A percentile compares a stretch with the other conserved stretches of the same genome.
These are phyloP conservation scores for Ferdinandea cuprea DNA, from an alignment of 2,888 invertebrate species.

Conservation along the genomic window DNA sequence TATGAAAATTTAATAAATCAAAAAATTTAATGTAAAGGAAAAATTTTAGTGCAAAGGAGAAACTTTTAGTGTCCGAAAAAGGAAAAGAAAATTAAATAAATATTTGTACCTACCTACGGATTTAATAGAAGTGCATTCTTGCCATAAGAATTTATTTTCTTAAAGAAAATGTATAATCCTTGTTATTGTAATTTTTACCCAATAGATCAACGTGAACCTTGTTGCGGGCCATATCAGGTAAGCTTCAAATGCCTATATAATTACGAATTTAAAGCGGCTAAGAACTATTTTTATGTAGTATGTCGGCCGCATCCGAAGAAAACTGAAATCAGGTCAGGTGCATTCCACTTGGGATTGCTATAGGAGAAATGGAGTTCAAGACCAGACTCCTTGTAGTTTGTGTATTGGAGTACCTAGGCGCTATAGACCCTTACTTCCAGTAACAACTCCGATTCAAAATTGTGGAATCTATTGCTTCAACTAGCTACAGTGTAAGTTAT, in stretches of 20 bases:
- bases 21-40: too few species aligned
- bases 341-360: constrained; percentile 56
- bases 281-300: constrained; percentile 1
- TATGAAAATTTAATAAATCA: too few species aligned
- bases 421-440: constrained; percentile 22
- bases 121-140: too few species aligned
- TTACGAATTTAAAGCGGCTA: background rate
- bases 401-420: constrained; percentile 36
- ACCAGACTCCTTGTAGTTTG: constrained; percentile 34
- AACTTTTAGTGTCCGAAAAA: too few species aligned
- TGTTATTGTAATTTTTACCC: background rate
- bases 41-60: too few species aligned
- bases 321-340: constrained; percentile 30
- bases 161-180: constrained; percentile 27
- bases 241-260: too few species aligned
- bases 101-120: too few species aligned
- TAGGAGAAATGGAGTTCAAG: constrained; percentile 58
- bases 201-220: constrained; percentile 26
- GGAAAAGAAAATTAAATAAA: too few species aligned
- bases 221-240: constrained; percentile 35
- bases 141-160: too few species aligned
- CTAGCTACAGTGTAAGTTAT: background rate
- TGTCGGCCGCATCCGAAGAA: constrained; percentile 33
- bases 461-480: background rate
- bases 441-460: constrained; percentile 9